These are phyloP conservation scores for Synaphobranchus kaupii DNA, from an alignment of 2,797 vertebrate species.

Conservation along the genomic window DNA sequence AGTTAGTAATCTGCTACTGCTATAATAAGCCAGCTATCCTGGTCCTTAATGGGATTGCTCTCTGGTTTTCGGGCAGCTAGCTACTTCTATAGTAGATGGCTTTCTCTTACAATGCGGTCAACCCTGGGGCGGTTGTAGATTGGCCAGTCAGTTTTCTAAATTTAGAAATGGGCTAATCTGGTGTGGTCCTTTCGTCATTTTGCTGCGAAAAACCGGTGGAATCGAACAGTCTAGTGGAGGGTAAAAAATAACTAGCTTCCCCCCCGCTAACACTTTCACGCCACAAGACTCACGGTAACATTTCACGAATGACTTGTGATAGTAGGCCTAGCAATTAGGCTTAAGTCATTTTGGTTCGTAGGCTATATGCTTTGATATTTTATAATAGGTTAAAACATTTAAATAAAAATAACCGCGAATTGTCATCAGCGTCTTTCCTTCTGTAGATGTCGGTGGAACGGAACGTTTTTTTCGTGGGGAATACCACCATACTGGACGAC, in stretches of 20 bases:
- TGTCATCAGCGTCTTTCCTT: neutral
- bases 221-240: neutral
- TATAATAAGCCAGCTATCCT: neutral
- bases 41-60: neutral
- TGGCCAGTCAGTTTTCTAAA: neutral
- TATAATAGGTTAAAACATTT: neutral
- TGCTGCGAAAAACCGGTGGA: neutral
- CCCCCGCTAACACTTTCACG: neutral
- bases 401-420: neutral
- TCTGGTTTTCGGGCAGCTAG: neutral
- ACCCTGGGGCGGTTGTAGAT: neutral
- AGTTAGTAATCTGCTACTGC: neutral
- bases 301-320: neutral
- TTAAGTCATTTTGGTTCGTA: neutral
- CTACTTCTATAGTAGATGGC: neutral
- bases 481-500: constrained; percentile 76
- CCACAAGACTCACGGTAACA: neutral
- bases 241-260: neutral
- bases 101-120: neutral
- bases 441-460: constrained; percentile 68
- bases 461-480: constrained; percentile 78
- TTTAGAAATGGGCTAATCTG: neutral
- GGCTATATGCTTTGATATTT: neutral
- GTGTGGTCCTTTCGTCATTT: neutral
- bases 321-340: neutral